These are phyloP conservation scores for Murina feae DNA, from an alignment of 2,113 vertebrate species.

Conservation along the genomic window DNA sequence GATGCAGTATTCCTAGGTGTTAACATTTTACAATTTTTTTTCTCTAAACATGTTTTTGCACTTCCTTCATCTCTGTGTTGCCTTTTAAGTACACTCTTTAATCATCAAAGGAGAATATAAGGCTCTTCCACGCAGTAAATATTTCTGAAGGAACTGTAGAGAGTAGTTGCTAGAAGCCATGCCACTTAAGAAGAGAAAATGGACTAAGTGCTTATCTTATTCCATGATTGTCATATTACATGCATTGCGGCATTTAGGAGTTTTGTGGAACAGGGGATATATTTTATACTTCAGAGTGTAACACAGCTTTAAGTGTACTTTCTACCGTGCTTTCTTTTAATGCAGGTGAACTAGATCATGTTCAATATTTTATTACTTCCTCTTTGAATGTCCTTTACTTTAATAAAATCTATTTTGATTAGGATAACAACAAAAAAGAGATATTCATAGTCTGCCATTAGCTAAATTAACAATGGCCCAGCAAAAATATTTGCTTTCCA, in stretches of 20 bases:
- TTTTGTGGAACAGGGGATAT: background rate
- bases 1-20: background rate
- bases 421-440: background rate
- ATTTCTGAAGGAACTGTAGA: background rate
- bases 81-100: background rate
- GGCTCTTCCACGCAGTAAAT: background rate
- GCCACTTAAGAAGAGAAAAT: background rate
- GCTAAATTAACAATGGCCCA: background rate
- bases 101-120: background rate
- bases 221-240: background rate
- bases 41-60: background rate
- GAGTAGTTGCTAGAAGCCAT: background rate
- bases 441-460: background rate
- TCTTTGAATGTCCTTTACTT: background rate
- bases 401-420: background rate
- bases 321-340: background rate
- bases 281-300: background rate
- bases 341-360: background rate
- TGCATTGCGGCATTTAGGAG: background rate
- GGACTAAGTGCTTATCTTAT: background rate
- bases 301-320: background rate
- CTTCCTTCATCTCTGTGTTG: background rate
- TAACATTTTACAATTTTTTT: background rate
- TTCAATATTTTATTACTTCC: background rate
- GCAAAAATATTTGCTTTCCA: background rate